Evolutionary conservation across 1,140 invertebrate species (phyloP).

Genomic region (Trachelipus rathkii): DNA sequence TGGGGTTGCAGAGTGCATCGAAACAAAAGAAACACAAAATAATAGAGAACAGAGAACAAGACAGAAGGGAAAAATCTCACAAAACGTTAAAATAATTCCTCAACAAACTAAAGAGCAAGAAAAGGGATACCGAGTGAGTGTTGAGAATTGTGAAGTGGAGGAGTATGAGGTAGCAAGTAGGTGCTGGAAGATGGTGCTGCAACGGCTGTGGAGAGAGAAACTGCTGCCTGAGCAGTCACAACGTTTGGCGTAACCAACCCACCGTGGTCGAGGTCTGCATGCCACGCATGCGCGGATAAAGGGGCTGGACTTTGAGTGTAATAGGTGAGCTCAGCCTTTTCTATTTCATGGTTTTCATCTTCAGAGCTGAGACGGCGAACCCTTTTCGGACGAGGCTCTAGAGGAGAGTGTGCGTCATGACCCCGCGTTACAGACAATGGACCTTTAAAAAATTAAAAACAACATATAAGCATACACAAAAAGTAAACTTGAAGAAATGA

Average conservation of each 20-base stretch:
- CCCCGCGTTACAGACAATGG: slow-evolving; percentile 46
- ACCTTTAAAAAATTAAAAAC: slow-evolving; percentile 36
- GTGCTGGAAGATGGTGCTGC: slow-evolving; percentile 60
- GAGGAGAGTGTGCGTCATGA: slow-evolving; percentile 39
- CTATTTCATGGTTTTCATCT: slow-evolving; percentile 45
- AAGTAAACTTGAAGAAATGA: background rate
- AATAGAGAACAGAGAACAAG: background rate
- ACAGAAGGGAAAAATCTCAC: slow-evolving; percentile 3
- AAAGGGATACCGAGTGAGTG: slow-evolving; percentile 37
- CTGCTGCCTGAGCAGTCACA: slow-evolving; percentile 11
- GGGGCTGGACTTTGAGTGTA: slow-evolving; percentile 60
- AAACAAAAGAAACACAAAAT: background rate
- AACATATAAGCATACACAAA: background rate
- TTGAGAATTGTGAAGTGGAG: slow-evolving; percentile 50
- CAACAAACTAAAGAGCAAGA: slow-evolving; percentile 24
- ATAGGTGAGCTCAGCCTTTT: slow-evolving; percentile 56
- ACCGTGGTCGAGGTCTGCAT: slow-evolving; percentile 59
- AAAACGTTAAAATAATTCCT: background rate
- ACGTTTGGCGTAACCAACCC: slow-evolving; percentile 38
- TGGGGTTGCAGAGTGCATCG: background rate
- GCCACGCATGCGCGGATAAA: slow-evolving; percentile 57
- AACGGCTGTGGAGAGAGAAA: slow-evolving; percentile 52
- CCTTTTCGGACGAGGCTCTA: slow-evolving; percentile 57
- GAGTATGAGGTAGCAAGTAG: slow-evolving; percentile 57
- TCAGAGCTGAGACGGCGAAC: slow-evolving; percentile 57